Evolutionary conservation across 2,113 vertebrate species (phyloP), one percentile per base, ranked within the genome.

Genomic region (Aptenodytes forsteri): DNA sequence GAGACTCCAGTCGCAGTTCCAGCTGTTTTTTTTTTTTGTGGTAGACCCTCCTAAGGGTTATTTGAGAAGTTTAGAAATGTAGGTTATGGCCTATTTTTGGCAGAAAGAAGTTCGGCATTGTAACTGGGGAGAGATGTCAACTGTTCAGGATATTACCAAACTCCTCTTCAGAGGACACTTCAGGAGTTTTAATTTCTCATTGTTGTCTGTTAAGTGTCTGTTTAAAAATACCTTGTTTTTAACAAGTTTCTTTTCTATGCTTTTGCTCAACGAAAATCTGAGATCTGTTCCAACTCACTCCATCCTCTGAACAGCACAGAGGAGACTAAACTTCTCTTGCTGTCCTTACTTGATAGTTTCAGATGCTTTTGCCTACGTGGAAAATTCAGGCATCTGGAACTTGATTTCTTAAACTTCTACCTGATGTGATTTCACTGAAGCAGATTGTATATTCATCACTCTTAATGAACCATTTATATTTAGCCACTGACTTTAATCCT

Each of bases 391-490:
- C 78, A 73, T 52, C 64, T 77, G 91, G 97, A 85, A 86, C 77
- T 96, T 58, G 52, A 52, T 61, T 96, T 96, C 42, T 89, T 20
- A 49, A 82, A 69, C 71, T 94, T 91, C 9, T 95, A 92, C 95
- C 91, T 94, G 75, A 79, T 83, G 82, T 71, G 89, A 91, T 94
- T 96, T 94, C 90, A 78, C 62, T 89, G 91, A 82, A 89, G 94
- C 76, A 96, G 47, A 67, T 89, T 42, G 94, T 76, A 75, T 95
- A 93, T 95, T 96, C 91, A 89, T 94, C 87, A 64, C 42, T 76
- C 78, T 93, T 95, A 96, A 93, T 95, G 79, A 95, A 76, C 67
- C 82, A 83, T 95, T 95, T 96, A 55, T 96, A 95, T 90, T 95
- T 95, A 97, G 71, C 38, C 67, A 72, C 94, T 87, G 91, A 86